Evolutionary conservation across 2,113 vertebrate species (phyloP).

Genomic region (Oryzias melastigma): DNA sequence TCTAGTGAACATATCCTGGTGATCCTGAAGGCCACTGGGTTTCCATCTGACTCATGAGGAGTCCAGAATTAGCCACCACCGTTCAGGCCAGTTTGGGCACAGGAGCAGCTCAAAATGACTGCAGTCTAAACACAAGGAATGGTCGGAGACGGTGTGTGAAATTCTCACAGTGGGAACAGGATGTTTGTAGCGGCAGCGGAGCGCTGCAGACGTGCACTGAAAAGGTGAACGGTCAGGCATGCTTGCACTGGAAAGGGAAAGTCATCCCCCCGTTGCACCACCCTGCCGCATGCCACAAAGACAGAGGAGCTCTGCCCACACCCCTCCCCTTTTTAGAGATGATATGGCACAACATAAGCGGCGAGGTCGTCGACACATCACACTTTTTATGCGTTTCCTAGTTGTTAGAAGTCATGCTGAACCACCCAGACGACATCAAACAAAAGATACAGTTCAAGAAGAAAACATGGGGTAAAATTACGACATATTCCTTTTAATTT

Average conservation of each 20-base stretch:
- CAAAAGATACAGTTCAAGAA: not conserved
- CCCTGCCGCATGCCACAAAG: constrained; percentile 63
- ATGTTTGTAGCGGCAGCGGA: constrained; percentile 47
- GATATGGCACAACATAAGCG: constrained; percentile 43
- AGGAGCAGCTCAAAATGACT: constrained; percentile 33
- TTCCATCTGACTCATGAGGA: constrained; percentile 22
- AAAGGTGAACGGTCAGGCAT: constrained; percentile 47
- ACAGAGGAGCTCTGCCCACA: constrained; percentile 63
- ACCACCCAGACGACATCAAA: constrained; percentile 1
- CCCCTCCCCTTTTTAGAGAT: constrained; percentile 21
- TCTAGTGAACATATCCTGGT: not conserved
- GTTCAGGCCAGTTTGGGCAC: constrained; percentile 15
- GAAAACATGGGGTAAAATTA: not conserved
- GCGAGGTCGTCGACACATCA: constrained; percentile 50
- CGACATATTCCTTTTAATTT: too few relatives aligned
- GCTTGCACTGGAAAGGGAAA: constrained; percentile 44
- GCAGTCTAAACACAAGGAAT: constrained; percentile 57
- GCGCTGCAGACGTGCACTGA: constrained; percentile 55
- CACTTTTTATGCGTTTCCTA: constrained; percentile 40
- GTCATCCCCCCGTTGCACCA: constrained; percentile 52
- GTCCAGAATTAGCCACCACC: constrained; percentile 17
- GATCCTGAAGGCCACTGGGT: constrained; percentile 4
- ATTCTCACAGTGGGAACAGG: constrained; percentile 55
- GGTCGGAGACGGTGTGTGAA: constrained; percentile 54
- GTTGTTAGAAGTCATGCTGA: constrained; percentile 32